phyloP scores from a whole-genome alignment of 2,888 invertebrate species.

The Drosophila algonquin region DNA sequence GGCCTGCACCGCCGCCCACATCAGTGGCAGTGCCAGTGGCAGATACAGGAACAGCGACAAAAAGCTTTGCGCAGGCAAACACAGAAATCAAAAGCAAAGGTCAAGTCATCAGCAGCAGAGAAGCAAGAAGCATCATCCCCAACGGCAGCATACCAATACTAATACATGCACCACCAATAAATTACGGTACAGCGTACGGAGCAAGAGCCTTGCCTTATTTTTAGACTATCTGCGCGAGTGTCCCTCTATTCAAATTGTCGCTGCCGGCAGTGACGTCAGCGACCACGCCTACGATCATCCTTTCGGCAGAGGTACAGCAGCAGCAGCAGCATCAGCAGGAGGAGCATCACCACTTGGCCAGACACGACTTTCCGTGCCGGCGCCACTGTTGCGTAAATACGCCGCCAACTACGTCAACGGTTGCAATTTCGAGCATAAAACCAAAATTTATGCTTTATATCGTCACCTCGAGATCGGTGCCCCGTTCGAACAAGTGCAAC shows the following conservation, averaged over 20 bases:
- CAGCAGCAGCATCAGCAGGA: conserved; percentile 30
- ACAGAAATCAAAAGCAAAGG: conserved; percentile 52
- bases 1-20: conserved; percentile 33
- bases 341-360: conserved; percentile 45
- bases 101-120: conserved; percentile 48
- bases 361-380: conserved; percentile 57
- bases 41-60: conserved; percentile 34
- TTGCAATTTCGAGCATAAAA: conserved; percentile 79
- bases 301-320: conserved; percentile 1
- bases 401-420: conserved; percentile 69
- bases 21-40: conserved; percentile 15
- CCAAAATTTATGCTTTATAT: conserved; percentile 80
- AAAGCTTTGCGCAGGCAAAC: conserved; percentile 57
- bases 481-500: conserved; percentile 78
- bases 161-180: conserved; percentile 47
- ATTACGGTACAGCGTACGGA: conserved; percentile 66
- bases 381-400: conserved; percentile 63
- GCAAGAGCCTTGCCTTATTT: conserved; percentile 74
- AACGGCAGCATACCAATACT: conserved; percentile 23
- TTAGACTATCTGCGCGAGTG: conserved; percentile 76
- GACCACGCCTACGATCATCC: conserved; percentile 54
- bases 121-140: conserved; percentile 36
- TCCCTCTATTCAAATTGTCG: conserved; percentile 74
- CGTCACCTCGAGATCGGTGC: conserved; percentile 74
- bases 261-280: conserved; percentile 43